These are phyloP conservation scores for Spisula solida DNA, from an alignment of 2,888 invertebrate genomes.

Conservation along the genomic window DNA sequence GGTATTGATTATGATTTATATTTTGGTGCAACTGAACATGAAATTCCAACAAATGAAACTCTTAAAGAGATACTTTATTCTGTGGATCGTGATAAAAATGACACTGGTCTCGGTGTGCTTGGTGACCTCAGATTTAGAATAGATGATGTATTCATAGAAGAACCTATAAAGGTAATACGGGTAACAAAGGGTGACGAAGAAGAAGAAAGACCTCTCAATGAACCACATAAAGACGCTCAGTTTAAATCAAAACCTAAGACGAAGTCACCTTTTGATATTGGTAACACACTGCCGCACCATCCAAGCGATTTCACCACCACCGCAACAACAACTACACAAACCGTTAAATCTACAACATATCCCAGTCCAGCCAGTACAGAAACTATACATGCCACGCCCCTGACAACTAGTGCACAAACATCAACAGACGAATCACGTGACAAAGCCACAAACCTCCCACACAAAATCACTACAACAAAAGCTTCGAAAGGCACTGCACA, in stretches of 20 bases:
- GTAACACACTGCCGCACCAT: neutral
- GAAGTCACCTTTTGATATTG: neutral
- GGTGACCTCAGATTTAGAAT: conserved; percentile 58
- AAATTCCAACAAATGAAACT: conserved; percentile 43
- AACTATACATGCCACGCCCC: neutral
- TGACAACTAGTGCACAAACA: neutral
- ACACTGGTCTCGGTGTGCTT: conserved; percentile 46
- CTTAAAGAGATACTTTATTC: conserved; percentile 54
- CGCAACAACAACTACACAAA: neutral
- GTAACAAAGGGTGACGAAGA: neutral
- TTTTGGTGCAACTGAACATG: conserved; percentile 44
- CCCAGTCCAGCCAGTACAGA: neutral
- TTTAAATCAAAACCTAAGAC: neutral
- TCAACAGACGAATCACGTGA: neutral
- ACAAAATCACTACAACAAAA: conserved; percentile 4
- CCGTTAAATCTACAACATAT: neutral
- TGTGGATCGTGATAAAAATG: conserved; percentile 50
- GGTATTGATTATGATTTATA: conserved; percentile 49
- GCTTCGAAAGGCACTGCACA: neutral
- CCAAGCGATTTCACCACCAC: neutral
- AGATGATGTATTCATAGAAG: conserved; percentile 31
- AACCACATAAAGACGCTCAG: neutral
- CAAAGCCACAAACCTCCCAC: neutral
- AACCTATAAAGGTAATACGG: conserved; percentile 4
- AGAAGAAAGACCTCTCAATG: neutral